phyloP scores from a whole-genome alignment of 1,140 invertebrate genomes.

The Penaeus japonicus region DNA sequence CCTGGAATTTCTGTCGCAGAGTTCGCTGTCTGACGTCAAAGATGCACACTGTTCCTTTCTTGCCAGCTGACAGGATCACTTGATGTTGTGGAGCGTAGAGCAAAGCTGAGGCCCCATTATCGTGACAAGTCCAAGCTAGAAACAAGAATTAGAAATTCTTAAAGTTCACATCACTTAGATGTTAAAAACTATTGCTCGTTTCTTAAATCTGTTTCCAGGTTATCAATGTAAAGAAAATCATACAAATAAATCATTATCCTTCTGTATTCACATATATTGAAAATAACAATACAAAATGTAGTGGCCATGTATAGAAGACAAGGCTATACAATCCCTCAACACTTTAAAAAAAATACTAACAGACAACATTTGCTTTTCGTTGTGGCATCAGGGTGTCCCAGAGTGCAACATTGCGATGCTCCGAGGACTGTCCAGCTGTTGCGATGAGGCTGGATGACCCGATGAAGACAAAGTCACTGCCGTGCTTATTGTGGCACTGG shows the following conservation, averaged over 20 bases:
- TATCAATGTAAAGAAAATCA: neutral
- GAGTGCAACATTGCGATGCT: constrained; percentile 96
- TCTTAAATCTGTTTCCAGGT: neutral
- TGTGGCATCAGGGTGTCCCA: constrained; percentile 98
- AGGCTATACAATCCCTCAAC: neutral
- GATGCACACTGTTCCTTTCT: constrained; percentile 94
- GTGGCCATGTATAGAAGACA: neutral
- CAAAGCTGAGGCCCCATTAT: constrained; percentile 58
- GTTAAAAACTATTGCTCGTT: neutral
- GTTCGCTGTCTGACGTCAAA: constrained; percentile 91
- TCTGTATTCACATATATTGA: too few relatives aligned
- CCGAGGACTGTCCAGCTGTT: constrained; percentile 95
- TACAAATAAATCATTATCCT: neutral
- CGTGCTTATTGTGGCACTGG: constrained; percentile 96
- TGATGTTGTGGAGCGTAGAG: constrained; percentile 89
- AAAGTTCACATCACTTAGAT: neutral
- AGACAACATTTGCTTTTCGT: constrained; percentile 88
- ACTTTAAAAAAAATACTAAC: constrained; percentile 59
- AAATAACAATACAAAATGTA: too few relatives aligned
- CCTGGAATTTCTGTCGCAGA: constrained; percentile 81
- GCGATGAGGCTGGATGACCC: constrained; percentile 96
- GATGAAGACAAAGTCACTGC: constrained; percentile 96
- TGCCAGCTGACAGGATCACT: constrained; percentile 91
- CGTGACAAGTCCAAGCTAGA: constrained; percentile 59
- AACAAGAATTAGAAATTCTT: neutral